Evolutionary conservation across 2,113 vertebrate species (phyloP).

Genomic region (Callocephalon fimbriatum): DNA sequence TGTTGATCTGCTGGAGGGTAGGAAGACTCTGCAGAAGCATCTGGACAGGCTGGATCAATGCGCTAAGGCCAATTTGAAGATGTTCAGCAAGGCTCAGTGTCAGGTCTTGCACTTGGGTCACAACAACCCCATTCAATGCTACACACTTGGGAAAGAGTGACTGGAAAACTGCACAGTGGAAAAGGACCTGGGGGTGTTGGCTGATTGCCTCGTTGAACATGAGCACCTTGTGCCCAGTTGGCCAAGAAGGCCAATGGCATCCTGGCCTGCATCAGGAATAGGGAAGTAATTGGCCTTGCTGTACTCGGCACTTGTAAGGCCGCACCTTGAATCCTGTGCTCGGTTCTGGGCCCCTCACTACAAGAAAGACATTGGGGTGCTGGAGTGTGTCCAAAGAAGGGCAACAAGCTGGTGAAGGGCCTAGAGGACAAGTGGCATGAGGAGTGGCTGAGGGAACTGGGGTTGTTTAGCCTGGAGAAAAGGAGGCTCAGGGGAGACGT

Average conservation of each 20-base stretch:
- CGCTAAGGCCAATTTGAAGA: too few relatives aligned
- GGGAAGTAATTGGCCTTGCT: too few relatives aligned
- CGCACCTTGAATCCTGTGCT: background rate
- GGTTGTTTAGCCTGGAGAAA: background rate
- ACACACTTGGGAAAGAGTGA: background rate
- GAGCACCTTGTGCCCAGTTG: background rate
- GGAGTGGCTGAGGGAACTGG: background rate
- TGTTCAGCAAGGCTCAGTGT: background rate
- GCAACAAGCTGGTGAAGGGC: background rate
- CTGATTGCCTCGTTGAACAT: background rate
- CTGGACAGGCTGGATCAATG: background rate
- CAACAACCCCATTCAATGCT: rapidly evolving
- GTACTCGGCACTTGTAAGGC: background rate
- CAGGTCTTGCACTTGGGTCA: background rate
- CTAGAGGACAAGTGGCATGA: background rate
- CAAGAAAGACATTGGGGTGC: background rate
- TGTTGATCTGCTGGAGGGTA: background rate
- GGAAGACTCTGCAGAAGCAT: background rate
- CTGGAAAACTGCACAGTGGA: background rate
- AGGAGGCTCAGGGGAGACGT: background rate
- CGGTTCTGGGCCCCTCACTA: background rate
- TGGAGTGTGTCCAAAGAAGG: background rate
- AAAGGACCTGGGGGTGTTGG: background rate
- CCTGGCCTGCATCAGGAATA: background rate
- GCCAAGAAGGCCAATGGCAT: background rate